These are phyloP conservation scores for Nematopogon swammerdamellus DNA, from an alignment of 2,888 invertebrate genomes.

Conservation along the genomic window DNA sequence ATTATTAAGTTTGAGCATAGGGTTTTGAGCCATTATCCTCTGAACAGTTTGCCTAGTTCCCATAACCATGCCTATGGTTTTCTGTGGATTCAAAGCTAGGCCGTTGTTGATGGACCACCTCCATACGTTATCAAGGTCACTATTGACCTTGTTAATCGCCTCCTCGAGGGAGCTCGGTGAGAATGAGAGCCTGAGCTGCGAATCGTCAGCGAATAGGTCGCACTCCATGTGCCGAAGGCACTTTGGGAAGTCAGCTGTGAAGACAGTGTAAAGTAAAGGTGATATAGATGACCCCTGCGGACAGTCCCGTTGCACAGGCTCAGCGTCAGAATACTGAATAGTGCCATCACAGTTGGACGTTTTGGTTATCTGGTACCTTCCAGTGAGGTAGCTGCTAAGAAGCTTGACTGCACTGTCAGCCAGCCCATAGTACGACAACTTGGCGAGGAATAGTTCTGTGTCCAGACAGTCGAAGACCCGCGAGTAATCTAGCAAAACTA, in stretches of 20 bases:
- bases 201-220: background rate
- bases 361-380: background rate
- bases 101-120: background rate
- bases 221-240: background rate
- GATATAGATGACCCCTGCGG: background rate
- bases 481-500: constrained; percentile 10
- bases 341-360: background rate
- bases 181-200: background rate
- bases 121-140: background rate
- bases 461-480: constrained; percentile 7
- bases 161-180: background rate
- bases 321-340: background rate
- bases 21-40: background rate
- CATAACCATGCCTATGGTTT: background rate
- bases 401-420: background rate
- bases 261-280: background rate
- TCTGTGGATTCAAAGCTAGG: constrained; percentile 18
- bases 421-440: constrained; percentile 8
- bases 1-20: no score
- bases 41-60: background rate
- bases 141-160: background rate
- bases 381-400: background rate
- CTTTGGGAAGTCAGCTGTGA: background rate
- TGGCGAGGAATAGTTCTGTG: constrained; percentile 6
- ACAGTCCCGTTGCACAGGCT: background rate